Conservation (phyloP, 1,140 invertebrate genomes). For the Drosophila aff. region DNA sequence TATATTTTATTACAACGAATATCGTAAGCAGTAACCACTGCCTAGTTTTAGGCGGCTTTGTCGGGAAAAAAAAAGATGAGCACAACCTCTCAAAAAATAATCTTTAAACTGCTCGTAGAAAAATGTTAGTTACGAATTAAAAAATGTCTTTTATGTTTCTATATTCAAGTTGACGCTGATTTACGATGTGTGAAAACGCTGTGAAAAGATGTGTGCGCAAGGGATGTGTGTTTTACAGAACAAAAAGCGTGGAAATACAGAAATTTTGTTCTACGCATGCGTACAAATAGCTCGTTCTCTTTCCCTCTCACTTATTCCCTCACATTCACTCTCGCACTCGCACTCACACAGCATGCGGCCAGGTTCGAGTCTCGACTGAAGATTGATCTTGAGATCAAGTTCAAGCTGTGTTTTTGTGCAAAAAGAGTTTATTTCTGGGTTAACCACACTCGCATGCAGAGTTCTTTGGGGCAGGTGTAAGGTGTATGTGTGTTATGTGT, state of each 20-base stretch:
- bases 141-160: neutral
- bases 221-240: conserved; percentile 24
- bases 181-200: neutral
- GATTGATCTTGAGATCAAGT: conserved; percentile 53
- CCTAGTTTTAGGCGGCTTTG: neutral
- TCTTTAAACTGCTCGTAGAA: neutral
- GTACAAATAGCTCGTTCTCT: conserved; percentile 23
- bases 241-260: conserved; percentile 23
- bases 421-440: conserved; percentile 41
- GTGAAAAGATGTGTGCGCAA: conserved; percentile 4
- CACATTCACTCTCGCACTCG: conserved; percentile 15
- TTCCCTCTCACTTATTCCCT: conserved; percentile 10
- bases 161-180: neutral
- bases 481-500: conserved; percentile 30
- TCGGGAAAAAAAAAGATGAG: neutral
- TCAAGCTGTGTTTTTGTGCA: conserved; percentile 53
- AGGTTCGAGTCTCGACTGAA: conserved; percentile 39
- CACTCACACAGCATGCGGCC: conserved; percentile 35
- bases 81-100: neutral
- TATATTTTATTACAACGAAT: neutral
- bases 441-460: conserved; percentile 50
- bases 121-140: no score
- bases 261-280: conserved; percentile 38
- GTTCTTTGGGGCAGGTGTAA: conserved; percentile 28
- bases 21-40: neutral